A percentile compares a stretch with the other conserved stretches of the same genome.
Conservation (phyloP, 2,888 invertebrate species). For the Nysson spinosus region DNA sequence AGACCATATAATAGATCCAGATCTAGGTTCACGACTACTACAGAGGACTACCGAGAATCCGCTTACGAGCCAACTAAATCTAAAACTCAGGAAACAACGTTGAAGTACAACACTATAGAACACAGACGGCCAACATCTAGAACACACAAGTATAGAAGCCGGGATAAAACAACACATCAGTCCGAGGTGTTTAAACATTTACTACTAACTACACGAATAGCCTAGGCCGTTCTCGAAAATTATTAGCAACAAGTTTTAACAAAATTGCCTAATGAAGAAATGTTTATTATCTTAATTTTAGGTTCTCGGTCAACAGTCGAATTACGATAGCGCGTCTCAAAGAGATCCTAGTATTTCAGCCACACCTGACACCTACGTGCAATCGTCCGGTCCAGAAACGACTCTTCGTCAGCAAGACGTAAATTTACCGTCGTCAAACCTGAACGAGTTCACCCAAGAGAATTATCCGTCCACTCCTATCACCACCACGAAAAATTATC, state of each 20-base stretch:
- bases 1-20: conserved; percentile 71
- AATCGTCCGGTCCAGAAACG: conserved; percentile 12
- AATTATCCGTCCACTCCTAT: conserved; percentile 48
- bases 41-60: conserved; percentile 70
- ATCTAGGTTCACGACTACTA: conserved; percentile 67
- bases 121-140: conserved; percentile 53
- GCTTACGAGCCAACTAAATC: conserved; percentile 69
- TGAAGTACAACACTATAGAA: conserved; percentile 54
- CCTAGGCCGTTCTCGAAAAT: no score
- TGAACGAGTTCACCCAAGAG: conserved; percentile 47
- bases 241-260: no score
- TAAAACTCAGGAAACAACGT: conserved; percentile 63
- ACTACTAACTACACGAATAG: background rate
- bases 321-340: conserved; percentile 40
- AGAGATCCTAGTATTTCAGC: conserved; percentile 11
- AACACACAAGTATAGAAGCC: conserved; percentile 55
- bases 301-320: conserved; percentile 45
- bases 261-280: no score
- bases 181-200: conserved; percentile 41
- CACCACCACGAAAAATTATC: conserved; percentile 55
- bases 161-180: conserved; percentile 49
- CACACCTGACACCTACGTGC: conserved; percentile 2
- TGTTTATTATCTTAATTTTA: no score
- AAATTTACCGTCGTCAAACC: conserved; percentile 11
- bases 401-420: conserved; percentile 32